Conservation (phyloP, 2,797 vertebrate genomes). For the Crenichthys baileyi region DNA sequence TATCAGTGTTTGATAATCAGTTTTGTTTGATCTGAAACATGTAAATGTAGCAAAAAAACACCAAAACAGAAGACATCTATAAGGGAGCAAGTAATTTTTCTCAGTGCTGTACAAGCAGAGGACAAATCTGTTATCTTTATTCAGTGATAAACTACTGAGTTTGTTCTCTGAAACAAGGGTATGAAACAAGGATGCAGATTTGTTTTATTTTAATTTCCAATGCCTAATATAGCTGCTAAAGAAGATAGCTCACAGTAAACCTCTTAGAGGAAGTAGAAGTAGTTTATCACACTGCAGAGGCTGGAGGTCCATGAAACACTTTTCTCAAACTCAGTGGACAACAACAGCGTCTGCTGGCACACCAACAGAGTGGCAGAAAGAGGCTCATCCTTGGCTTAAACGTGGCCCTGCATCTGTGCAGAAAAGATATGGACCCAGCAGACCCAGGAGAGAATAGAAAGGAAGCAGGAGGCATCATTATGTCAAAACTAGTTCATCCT, state of each 20-base stretch:
- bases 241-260: background rate
- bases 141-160: background rate
- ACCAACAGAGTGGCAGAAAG: slow-evolving; percentile 37
- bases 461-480: background rate
- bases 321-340: slow-evolving; percentile 22
- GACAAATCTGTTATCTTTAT: background rate
- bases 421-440: slow-evolving; percentile 28
- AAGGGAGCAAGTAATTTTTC: background rate
- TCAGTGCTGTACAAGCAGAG: background rate
- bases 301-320: slow-evolving; percentile 47
- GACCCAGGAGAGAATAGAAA: slow-evolving; percentile 7
- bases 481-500: background rate
- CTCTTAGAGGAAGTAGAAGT: background rate
- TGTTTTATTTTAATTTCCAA: background rate
- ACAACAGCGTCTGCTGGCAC: slow-evolving; percentile 42
- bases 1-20: background rate
- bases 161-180: background rate
- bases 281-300: slow-evolving; percentile 21
- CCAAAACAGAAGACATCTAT: background rate
- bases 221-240: background rate
- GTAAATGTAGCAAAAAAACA: background rate
- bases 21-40: background rate
- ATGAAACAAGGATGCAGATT: background rate
- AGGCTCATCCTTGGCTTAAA: slow-evolving; percentile 6
- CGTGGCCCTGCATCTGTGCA: slow-evolving; percentile 22